These are phyloP conservation scores for Eilema griseolum DNA, from an alignment of 2,888 invertebrate genomes.

Conservation along the genomic window DNA sequence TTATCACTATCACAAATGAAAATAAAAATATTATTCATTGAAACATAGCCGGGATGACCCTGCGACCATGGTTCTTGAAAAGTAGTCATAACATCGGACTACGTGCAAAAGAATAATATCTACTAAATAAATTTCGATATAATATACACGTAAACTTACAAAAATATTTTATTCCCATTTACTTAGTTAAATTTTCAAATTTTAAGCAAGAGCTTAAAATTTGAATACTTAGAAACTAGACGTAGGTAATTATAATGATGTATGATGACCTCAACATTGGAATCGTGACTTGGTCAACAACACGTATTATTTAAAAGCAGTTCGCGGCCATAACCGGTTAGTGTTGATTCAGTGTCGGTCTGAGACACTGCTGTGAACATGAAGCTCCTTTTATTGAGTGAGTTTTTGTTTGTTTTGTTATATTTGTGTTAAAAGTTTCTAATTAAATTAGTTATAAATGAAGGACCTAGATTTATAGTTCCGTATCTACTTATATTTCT, in stretches of 20 bases:
- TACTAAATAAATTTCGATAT: too few species aligned
- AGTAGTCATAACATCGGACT: too few species aligned
- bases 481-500: not conserved
- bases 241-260: not conserved
- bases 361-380: constrained; percentile 49
- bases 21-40: not conserved
- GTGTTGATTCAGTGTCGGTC: constrained; percentile 54
- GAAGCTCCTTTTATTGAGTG: constrained; percentile 60
- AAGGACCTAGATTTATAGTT: not conserved
- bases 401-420: constrained; percentile 42
- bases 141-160: too few species aligned
- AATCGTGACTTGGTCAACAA: constrained; percentile 35
- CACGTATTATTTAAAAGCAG: constrained; percentile 51
- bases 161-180: too few species aligned
- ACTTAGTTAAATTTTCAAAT: too few species aligned
- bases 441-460: not conserved
- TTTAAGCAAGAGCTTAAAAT: not conserved
- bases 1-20: not conserved
- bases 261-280: constrained; percentile 27
- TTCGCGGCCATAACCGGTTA: constrained; percentile 54
- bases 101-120: too few species aligned
- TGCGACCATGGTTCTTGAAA: too few species aligned
- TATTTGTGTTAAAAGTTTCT: not conserved
- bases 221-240: not conserved
- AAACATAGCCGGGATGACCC: too few species aligned